phyloP scores from a whole-genome alignment of 2,113 vertebrate species.

The Oriolus oriolus region DNA sequence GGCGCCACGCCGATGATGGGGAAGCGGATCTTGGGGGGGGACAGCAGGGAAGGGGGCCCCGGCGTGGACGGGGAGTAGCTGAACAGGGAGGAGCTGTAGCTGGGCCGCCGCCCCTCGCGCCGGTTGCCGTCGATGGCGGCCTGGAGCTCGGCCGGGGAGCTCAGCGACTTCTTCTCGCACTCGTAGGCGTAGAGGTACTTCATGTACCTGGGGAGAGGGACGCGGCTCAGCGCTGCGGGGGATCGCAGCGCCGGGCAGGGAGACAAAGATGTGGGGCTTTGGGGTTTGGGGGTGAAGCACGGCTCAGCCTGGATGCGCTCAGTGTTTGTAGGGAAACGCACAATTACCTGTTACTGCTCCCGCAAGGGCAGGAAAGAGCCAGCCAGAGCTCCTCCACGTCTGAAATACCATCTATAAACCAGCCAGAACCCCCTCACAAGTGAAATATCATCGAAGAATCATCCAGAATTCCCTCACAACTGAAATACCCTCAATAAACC shows the following conservation, averaged over 20 bases:
- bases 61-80: slow-evolving; percentile 76
- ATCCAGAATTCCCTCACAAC: neutral
- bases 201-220: slow-evolving; percentile 77
- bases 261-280: neutral
- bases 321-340: accelerated
- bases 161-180: slow-evolving; percentile 94
- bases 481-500: too few species aligned
- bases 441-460: accelerated
- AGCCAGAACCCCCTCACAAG: accelerated
- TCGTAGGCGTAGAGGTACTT: slow-evolving; percentile 97
- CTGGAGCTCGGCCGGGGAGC: slow-evolving; percentile 93
- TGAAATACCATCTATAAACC: too few species aligned
- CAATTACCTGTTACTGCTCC: accelerated
- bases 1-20: slow-evolving; percentile 75
- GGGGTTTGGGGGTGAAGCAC: neutral
- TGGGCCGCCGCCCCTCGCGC: slow-evolving; percentile 90
- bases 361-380: too few species aligned
- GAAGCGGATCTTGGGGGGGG: slow-evolving; percentile 83
- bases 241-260: too few species aligned
- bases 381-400: too few species aligned
- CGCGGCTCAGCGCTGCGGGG: neutral
- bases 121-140: slow-evolving; percentile 95
- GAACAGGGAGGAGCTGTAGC: slow-evolving; percentile 90
- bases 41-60: slow-evolving; percentile 66
- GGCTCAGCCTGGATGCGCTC: neutral